Base-by-base conservation (phyloP, 2,797 vertebrate genomes). In the Typhlichthys subterraneus region DNA sequence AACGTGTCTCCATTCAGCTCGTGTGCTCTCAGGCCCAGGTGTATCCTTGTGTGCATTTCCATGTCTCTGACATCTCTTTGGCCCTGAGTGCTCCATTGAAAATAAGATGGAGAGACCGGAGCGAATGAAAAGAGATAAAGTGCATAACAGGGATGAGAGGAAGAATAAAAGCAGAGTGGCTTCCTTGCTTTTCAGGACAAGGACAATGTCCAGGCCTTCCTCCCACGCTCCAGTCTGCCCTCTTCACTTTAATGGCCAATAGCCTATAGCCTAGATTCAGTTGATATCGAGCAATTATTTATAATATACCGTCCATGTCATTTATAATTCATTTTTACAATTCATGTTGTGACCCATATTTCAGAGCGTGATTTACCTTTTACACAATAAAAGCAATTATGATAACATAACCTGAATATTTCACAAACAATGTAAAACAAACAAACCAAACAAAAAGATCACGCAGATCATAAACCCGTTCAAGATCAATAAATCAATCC, bases 101-200 rank as follows among this genome's bases (percentile, higher is more conserved):
- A 88, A 87, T 86, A 88, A 86, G 87, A 88, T 77, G 85, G 75
- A 88, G 82, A 82, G 84, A 33, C 17, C 66, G 47, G 46, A 80
- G 82, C 73, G 68, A 83, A 82, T 89, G 87, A 90, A 90, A 87
- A 81, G 85, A 91, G 85, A 88, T 88, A 90, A 87, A 88, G 87
- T 90, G 86, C 82, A 87, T 86, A 89, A 87, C 83, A 87, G 83
- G 83, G 86, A 91, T 86, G 88, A 87, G 87, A 87, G 85, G 80
- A 87, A 65, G 76, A 81, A 87, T 76, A 85, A 88, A 87, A 88
- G 84, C 76, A 90, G 80, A 89, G 86, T 89, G 86, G 86, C 89
- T 90, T 87, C 87, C 84, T 86, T 88, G 88, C 85, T 88, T 90
- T 90, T 90, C 88, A 91, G 86, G 86, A 65, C 84, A 85, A 84